A percentile compares a stretch with the other conserved stretches of the same genome.
These are phyloP conservation scores for Rhopalosiphum nymphaeae DNA, from an alignment of 2,888 invertebrate genomes.

Conservation along the genomic window DNA sequence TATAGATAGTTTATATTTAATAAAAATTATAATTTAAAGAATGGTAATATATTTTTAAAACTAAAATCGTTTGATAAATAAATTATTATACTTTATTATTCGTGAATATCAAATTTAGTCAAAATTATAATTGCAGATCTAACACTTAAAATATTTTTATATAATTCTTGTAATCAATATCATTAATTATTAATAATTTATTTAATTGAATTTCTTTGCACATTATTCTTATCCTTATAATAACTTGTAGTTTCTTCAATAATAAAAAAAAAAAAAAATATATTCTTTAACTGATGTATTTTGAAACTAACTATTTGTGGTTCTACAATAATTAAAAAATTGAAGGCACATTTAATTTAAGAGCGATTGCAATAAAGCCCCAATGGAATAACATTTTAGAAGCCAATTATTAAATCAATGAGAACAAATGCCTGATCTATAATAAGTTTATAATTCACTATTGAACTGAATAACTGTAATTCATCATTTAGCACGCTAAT, in stretches of 20 bases:
- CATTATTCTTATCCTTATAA: not conserved
- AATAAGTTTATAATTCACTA: not conserved
- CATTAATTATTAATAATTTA: no score
- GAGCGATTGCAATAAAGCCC: not conserved
- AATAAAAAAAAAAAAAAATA: not conserved
- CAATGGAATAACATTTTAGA: not conserved
- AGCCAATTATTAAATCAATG: not conserved
- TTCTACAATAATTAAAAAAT: not conserved
- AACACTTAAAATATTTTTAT: no score
- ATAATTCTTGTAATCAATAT: no score
- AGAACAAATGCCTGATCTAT: not conserved
- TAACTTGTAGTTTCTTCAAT: not conserved
- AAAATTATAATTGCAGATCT: no score
- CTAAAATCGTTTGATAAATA: no score
- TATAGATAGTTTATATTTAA: no score
- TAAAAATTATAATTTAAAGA: no score
- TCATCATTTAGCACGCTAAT: not conserved
- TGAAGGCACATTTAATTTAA: not conserved
- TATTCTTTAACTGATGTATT: not conserved
- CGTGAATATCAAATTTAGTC: no score
- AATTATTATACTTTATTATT: no score
- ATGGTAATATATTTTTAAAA: no score
- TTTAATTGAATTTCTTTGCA: no score
- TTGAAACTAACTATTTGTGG: not conserved
- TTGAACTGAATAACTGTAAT: not conserved